Percentiles rank a stretch among this genome's conserved stretches.
phyloP scores from a whole-genome alignment of 2,797 vertebrate genomes.

The Pseudopleuronectes americanus region DNA sequence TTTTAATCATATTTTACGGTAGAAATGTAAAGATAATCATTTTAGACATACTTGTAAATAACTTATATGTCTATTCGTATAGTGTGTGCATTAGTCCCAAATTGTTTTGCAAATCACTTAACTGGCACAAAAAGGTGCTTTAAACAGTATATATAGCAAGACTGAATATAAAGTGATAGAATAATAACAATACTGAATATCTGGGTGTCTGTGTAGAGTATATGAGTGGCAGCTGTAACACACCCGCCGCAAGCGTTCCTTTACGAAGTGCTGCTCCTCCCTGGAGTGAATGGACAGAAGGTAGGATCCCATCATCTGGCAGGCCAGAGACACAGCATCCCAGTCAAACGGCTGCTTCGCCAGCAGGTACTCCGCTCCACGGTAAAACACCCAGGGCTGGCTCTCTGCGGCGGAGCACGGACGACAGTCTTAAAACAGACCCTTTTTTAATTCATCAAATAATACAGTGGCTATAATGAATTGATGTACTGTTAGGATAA shows the following conservation, averaged over 20 bases:
- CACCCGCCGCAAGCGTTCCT: constrained; percentile 88
- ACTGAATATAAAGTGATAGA: no score
- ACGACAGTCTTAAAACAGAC: neutral
- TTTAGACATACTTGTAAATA: no score
- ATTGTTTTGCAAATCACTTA: neutral
- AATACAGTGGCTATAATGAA: no score
- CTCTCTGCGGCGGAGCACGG: constrained; percentile 69
- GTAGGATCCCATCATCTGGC: constrained; percentile 87
- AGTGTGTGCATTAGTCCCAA: no score
- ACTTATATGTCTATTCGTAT: no score
- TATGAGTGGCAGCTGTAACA: constrained; percentile 13
- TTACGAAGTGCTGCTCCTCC: constrained; percentile 90
- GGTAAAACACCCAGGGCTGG: constrained; percentile 90
- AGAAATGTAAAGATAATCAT: no score
- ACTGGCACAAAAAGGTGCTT: neutral
- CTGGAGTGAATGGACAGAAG: constrained; percentile 89
- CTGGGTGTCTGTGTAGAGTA: neutral
- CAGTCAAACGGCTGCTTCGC: constrained; percentile 82
- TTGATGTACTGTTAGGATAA: no score
- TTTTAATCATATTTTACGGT: no score
- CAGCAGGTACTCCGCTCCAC: constrained; percentile 89
- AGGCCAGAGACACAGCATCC: constrained; percentile 87
- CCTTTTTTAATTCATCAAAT: neutral
- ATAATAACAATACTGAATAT: neutral
- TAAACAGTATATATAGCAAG: neutral